These are phyloP conservation scores for Lithophane ornitopus DNA, from an alignment of 2,888 invertebrate species.

Conservation along the genomic window DNA sequence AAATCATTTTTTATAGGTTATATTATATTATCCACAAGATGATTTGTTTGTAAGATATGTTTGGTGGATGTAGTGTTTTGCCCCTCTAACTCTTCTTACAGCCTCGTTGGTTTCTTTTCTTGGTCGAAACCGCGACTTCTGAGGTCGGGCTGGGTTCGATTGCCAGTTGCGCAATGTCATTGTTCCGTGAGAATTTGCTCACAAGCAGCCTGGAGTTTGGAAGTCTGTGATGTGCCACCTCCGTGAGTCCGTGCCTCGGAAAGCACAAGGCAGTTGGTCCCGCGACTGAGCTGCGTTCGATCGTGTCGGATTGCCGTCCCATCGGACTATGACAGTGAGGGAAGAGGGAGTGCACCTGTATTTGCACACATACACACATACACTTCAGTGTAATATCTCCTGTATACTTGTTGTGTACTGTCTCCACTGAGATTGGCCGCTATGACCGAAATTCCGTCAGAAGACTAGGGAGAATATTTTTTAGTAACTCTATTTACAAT, in stretches of 20 bases:
- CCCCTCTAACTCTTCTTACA: not conserved
- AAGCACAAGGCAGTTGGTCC: not conserved
- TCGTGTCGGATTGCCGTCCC: not conserved
- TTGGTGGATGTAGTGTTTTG: not conserved
- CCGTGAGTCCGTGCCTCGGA: no score
- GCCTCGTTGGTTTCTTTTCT: not conserved
- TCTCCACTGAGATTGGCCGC: not conserved
- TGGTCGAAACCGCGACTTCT: not conserved
- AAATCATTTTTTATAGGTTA: constrained; percentile 32
- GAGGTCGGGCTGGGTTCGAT: not conserved
- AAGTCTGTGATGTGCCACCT: not conserved
- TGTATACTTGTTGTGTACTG: not conserved
- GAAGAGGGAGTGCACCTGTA: not conserved
- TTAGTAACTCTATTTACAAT: not conserved
- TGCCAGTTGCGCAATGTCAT: not conserved
- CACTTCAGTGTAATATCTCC: not conserved
- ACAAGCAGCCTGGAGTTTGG: not conserved
- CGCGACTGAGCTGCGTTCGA: no score
- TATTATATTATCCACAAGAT: not conserved
- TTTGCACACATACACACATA: not conserved
- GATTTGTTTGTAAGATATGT: not conserved
- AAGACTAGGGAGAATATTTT: not conserved
- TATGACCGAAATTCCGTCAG: not conserved
- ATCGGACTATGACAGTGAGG: not conserved
- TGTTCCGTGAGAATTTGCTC: not conserved